A percentile compares a stretch with the other conserved stretches of the same genome.
These are phyloP conservation scores for Campylomormyrus tamandua DNA, from an alignment of 2,113 vertebrate species.

Conservation along the genomic window DNA sequence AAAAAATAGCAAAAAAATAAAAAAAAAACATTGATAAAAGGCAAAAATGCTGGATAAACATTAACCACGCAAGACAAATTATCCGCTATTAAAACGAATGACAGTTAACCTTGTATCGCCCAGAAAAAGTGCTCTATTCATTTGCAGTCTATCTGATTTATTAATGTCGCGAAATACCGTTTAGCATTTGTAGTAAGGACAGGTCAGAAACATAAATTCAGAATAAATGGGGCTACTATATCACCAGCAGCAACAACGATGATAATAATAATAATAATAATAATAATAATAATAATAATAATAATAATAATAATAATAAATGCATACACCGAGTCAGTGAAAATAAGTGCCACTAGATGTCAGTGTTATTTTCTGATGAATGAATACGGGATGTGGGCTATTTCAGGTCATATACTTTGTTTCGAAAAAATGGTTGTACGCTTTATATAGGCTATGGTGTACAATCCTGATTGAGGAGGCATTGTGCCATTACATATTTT, in stretches of 20 bases:
- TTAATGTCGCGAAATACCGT: not conserved
- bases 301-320: not conserved
- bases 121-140: not conserved
- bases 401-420: not conserved
- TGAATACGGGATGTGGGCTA: not conserved
- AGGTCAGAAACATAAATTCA: not conserved
- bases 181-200: not conserved
- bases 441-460: not conserved
- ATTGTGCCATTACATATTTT: not conserved
- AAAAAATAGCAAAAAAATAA: not conserved
- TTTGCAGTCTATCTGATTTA: not conserved
- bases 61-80: not conserved
- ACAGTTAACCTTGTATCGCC: not conserved
- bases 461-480: not conserved
- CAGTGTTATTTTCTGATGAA: slow-evolving; percentile 8
- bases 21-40: not conserved
- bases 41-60: not conserved
- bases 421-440: not conserved
- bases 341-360: slow-evolving; percentile 8
- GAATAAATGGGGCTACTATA: not conserved
- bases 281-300: not conserved
- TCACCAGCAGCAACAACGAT: not conserved
- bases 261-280: not conserved
- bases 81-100: not conserved
- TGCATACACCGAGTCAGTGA: not conserved